Base-by-base conservation (phyloP, 2,888 invertebrate genomes). In the Hemicrepidius hirtus region DNA sequence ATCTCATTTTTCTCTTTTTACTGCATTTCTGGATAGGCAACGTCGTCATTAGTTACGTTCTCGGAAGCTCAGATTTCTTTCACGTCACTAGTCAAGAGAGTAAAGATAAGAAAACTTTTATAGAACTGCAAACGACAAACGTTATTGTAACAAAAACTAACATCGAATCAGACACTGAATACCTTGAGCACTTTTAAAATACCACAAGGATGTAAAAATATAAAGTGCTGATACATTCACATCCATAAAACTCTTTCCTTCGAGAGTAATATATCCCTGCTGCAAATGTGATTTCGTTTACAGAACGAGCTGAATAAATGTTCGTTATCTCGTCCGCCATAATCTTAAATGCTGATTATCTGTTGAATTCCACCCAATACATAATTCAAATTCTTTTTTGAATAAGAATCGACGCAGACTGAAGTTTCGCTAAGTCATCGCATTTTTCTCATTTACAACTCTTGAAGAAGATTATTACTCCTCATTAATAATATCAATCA, bases 321-420 rank as follows among this genome's bases (percentile, higher is more conserved):
- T 40, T 59, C 59, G 37, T 59, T 55, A 37, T 37, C 37, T 37
- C n/a, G 37, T 9, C 53, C 59, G 13, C 59, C 20, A 37, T 40
- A 59, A 59, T 59, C 40, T 59, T 59, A 59, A 59, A 59, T 59
- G 59, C 59, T 40, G 59, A 59, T 59, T 59, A 59, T 59, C 59
- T 59, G 18, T 24, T 20, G 37, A 37, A 20, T 59, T 37, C 13
- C 59, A 37, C 12, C 40, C 37, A 59, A 59, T 59, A 59, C 59
- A 59, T 59, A 40, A 59, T 53, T 53, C 53, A 53, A 53, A 53
- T 53, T 53, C 28, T 53, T 32, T 32, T 32, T 32, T n/a, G 21
- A 21, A 49, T 49, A n/a, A 13, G 21, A 32, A 21, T 24, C 28
- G 13, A 53, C 13, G 28, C n/a, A 32, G 16, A 53, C 7, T 53